Conservation (phyloP, 2,797 vertebrate species). For the Pachyuromys duprasi region DNA sequence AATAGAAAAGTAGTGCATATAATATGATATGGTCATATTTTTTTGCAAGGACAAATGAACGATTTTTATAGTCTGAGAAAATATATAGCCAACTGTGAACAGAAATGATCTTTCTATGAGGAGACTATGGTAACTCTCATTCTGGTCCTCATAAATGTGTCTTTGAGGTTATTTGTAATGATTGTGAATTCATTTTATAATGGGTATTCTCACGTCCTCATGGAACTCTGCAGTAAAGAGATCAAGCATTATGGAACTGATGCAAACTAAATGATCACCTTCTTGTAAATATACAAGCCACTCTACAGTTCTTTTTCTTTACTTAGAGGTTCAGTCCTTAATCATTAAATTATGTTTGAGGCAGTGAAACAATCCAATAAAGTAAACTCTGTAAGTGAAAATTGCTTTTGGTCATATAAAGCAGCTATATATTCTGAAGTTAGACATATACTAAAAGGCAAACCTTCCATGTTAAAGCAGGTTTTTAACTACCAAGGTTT, state of each 20-base stretch:
- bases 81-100: not conserved
- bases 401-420: not conserved
- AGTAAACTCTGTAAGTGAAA: not conserved
- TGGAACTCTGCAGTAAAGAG: not conserved
- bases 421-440: not conserved
- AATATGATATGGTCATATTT: not conserved
- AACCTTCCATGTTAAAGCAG: not conserved
- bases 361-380: not conserved
- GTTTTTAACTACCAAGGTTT: not conserved
- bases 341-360: slow-evolving; percentile 2
- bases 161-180: slow-evolving; percentile 13
- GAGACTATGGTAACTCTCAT: not conserved
- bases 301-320: not conserved
- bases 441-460: not conserved
- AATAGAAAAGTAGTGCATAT: not conserved
- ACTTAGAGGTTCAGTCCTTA: not conserved
- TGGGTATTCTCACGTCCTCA: not conserved
- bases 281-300: not conserved
- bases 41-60: not conserved
- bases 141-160: slow-evolving; percentile 12
- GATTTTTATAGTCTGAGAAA: not conserved
- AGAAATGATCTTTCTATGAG: not conserved
- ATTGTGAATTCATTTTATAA: not conserved
- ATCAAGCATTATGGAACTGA: not conserved
- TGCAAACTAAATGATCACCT: not conserved